Base-by-base conservation (phyloP, 1,140 invertebrate genomes). In the Mactra quadrangularis region DNA sequence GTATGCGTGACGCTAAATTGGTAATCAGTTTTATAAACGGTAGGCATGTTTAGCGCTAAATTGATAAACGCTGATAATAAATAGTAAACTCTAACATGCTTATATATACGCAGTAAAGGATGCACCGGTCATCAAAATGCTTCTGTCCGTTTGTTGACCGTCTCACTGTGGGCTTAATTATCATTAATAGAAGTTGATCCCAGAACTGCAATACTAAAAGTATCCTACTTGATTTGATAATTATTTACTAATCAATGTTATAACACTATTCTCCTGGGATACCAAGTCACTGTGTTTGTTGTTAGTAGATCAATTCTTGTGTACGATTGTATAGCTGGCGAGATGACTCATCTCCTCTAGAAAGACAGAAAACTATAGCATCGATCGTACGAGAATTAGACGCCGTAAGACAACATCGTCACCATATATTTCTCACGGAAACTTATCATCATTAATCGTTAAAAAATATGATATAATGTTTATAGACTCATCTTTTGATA, bases 181-280 rank as follows among this genome's bases (percentile, higher is more conserved):
- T 62, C 29, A 62, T 62, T 62, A 62, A 7, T 13, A 38, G 59
- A 35, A 11, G n/a, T 62, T 41, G 6, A 62, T 62, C 6, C n/a
- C 35, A 38, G 59, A 62, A 15, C 29, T 35, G 19, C 29, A 38
- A 35, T 62, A 35, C 59, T 31, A n/a, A 19, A 35, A 62, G 11
- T 11, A 1, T 27, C 22, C 22, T 3, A 9, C 7, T 29, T 45
- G 62, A 66, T 66, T 47, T 7, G 62, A 66, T 66, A 66, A 66
- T 66, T 66, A 66, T 25, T 66, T 66, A 33, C 62, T 66, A 66
- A 66, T 66, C 62, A 66, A 66, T 66, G 62, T n/a, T 62, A 60
- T 60, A 45, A 66, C 62, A 9, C 41, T 22, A 45, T 66, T 66
- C 62, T 17, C 62, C 3, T 6, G 62, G 31, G 62, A 66, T 25